These are phyloP conservation scores for Panzeria rudis DNA, from an alignment of 2,888 invertebrate species.

Conservation along the genomic window DNA sequence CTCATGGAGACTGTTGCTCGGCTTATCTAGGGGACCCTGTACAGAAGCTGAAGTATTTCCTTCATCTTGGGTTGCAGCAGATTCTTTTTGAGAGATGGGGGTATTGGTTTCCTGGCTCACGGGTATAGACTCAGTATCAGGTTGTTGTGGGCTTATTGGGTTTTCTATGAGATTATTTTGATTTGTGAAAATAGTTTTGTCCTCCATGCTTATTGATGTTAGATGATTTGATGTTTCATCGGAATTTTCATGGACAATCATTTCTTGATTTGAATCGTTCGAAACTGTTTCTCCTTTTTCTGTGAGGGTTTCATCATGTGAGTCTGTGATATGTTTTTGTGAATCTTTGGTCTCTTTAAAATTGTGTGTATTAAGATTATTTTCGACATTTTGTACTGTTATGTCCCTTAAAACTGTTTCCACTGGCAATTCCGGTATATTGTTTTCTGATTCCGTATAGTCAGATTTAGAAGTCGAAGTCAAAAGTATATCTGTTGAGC, in stretches of 20 bases:
- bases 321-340: not conserved
- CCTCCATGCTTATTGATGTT: not conserved
- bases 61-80: not conserved
- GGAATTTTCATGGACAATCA: not conserved
- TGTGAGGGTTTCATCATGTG: not conserved
- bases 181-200: not conserved
- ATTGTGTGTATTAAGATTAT: not conserved
- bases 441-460: conserved; percentile 48
- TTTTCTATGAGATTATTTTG: not conserved
- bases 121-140: not conserved
- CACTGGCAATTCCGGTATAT: conserved; percentile 51
- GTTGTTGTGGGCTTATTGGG: not conserved
- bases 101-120: not conserved
- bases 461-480: conserved; percentile 10
- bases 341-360: not conserved
- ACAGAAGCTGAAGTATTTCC: not conserved
- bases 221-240: not conserved
- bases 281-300: not conserved
- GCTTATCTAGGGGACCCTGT: not conserved
- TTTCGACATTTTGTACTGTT: not conserved
- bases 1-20: not conserved
- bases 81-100: not conserved
- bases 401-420: conserved; percentile 46
- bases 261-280: not conserved
- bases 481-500: conserved; percentile 24